Conservation (phyloP, 2,113 vertebrate genomes). For the Salvelinus sp. region DNA sequence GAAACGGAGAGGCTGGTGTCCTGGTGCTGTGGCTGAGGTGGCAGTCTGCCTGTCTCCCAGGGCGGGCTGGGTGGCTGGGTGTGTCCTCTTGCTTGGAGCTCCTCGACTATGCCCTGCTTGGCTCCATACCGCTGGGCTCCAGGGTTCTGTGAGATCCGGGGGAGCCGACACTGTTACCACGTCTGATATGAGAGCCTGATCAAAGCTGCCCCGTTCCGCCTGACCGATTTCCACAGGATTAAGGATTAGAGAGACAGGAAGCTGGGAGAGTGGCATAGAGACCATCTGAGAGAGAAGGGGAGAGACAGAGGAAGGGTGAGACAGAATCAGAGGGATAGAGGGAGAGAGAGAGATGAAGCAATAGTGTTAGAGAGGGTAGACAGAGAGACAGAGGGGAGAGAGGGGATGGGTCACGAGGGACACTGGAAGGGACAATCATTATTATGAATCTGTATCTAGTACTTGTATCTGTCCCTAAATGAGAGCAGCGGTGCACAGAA, state of each 20-base stretch:
- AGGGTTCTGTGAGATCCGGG: constrained; percentile 68
- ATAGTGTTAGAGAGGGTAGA: background rate
- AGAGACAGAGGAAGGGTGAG: background rate
- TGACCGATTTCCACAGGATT: constrained; percentile 80
- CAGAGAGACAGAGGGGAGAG: background rate
- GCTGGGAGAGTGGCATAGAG: constrained; percentile 68
- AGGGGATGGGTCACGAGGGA: background rate
- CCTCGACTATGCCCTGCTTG: too few species aligned
- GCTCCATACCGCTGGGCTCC: background rate
- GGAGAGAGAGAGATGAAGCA: constrained; percentile 1
- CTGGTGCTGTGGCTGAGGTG: background rate
- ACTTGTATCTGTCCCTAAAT: too few species aligned
- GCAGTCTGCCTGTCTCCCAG: too few species aligned
- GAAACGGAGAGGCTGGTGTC: background rate
- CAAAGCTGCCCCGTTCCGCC: constrained; percentile 77
- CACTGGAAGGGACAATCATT: background rate
- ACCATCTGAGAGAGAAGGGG: constrained; percentile 43
- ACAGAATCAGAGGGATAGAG: background rate
- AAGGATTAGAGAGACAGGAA: constrained; percentile 77
- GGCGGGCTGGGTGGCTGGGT: too few species aligned
- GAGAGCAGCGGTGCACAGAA: too few species aligned
- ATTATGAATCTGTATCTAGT: background rate
- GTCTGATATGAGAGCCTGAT: constrained; percentile 76
- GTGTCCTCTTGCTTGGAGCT: too few species aligned
- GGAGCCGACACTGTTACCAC: constrained; percentile 73